A percentile compares a stretch with the other conserved stretches of the same genome.
Conservation (phyloP, 2,113 vertebrate species). For the Syrmaticus mikado region DNA sequence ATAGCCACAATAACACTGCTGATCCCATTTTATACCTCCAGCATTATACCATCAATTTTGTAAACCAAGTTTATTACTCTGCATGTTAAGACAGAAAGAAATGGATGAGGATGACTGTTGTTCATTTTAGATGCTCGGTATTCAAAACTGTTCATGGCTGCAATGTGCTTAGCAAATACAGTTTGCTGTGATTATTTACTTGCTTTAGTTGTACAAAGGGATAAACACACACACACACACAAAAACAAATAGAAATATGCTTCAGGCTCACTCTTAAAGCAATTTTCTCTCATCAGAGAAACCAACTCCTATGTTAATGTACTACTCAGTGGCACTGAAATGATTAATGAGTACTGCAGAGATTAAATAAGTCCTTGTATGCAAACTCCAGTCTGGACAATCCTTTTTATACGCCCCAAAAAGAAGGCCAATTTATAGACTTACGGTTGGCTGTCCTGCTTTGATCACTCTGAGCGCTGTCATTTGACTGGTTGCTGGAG, state of each 20-base stretch:
- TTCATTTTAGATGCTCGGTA: neutral
- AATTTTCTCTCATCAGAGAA: neutral
- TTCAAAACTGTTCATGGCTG: neutral
- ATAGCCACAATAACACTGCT: neutral
- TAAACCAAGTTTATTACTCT: neutral
- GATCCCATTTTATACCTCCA: neutral
- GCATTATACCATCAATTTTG: neutral
- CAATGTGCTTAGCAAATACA: neutral
- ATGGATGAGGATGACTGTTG: neutral
- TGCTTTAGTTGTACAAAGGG: neutral
- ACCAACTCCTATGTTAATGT: neutral
- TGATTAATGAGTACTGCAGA: neutral
- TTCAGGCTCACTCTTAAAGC: neutral
- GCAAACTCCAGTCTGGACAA: neutral
- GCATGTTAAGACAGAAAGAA: neutral
- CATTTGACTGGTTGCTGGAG: conserved; percentile 88
- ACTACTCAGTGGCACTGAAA: neutral
- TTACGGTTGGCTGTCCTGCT: conserved; percentile 83
- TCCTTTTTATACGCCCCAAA: neutral
- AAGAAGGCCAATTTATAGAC: conserved; percentile 50
- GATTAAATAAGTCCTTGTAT: neutral
- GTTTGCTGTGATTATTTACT: neutral
- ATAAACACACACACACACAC: neutral
- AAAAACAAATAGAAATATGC: neutral
- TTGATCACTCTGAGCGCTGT: conserved; percentile 85